Evolutionary conservation across 2,888 invertebrate species (phyloP), one percentile per base, ranked within the genome.

Genomic region (Aleiodes testaceus): DNA sequence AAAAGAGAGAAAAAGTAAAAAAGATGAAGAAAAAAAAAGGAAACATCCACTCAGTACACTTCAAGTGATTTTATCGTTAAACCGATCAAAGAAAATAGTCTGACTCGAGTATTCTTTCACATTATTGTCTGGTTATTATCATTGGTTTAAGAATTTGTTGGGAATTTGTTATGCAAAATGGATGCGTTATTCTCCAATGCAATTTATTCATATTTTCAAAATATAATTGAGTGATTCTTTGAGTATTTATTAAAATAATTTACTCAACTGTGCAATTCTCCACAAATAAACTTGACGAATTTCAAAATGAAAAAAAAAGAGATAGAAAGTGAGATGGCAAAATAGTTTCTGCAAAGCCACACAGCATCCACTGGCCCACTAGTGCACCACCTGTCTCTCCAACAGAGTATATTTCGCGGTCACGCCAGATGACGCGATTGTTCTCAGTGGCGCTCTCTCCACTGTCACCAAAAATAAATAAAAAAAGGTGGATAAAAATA

Each of bases 341-440:
- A 55, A 55, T 55, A 26, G 22, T 16, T 55, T 30, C 55, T 55
- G 55, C 30, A 55, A 55, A 55, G 55, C 55, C 55, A 30, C 50
- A 26, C 61, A 45, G 42, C 44, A 61, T 61, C 44, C 44, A 55
- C 6, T 55, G 44, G 61, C n/a, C 61, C 42, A 61, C 61, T 61
- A 16, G 20, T 30, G 42, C 20, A 55, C 65, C 65, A 72, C 72
- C 72, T 69, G 69, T 72, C 72, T 61, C 26, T 61, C 61, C 22
- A 9, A 45, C 42, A 50, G 50, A 69, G 26, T 61, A 64, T 52
- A 69, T 72, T 69, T 65, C 61, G 64, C 52, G 59, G 52, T 69
- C 63, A 44, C 47, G 7, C 69, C 61, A 61, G 66, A 69, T 69
- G 66, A 66, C 45, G 50, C 69, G 50, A 69, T 72, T 72, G 72